Base-by-base conservation (phyloP, 2,888 invertebrate genomes). In the Rhynchonema sp. region DNA sequence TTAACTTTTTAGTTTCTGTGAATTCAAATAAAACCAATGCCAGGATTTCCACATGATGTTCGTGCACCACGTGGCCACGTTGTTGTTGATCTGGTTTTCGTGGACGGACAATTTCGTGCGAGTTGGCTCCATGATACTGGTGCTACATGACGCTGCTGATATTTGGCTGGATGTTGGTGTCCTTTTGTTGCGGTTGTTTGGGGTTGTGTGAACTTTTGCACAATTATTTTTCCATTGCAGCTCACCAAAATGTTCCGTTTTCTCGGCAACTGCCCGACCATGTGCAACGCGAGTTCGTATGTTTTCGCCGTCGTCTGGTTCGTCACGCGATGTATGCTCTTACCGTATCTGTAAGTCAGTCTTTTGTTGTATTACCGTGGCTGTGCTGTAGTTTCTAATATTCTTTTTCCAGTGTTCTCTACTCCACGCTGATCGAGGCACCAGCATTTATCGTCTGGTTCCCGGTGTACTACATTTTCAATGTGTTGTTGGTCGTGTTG, bases 31-130 rank as follows among this genome's bases (percentile, higher is more conserved):
- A 55, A 55, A 55, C 9, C 2, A 25, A 25, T 55, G 17, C 30
- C 30, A 30, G 76, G 77, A 78, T 66, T 94, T 96, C 76, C 88
- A 88, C 86, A 90, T 92, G 80, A 92, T 94, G 92, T 90, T 94
- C 75, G 80, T 91, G 59, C 94, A 96, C 77, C 94, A 96, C 74
- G 82, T 91, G 71, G 87, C 88, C n/a, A 91, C 94, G 52, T 84
- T 96, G 66, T 75, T 83, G 56, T 80, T 96, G 64, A 81, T 94
- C 78, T 82, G 82, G 61, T 84, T 92, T 74, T 91, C 91, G 64
- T 96, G 91, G 90, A 82, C 87, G 17, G 86, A 86, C 74, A 92
- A 91, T 76, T 80, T 92, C 65, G 84, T 86, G 69, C 81, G 78
- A 63, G 83, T 90, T 66, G 94, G 94, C 46, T 84, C 87, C 0